Percentiles rank a stretch among this genome's conserved stretches.
These are phyloP conservation scores for Eledona agricola DNA, from an alignment of 2,888 invertebrate genomes.

Conservation along the genomic window DNA sequence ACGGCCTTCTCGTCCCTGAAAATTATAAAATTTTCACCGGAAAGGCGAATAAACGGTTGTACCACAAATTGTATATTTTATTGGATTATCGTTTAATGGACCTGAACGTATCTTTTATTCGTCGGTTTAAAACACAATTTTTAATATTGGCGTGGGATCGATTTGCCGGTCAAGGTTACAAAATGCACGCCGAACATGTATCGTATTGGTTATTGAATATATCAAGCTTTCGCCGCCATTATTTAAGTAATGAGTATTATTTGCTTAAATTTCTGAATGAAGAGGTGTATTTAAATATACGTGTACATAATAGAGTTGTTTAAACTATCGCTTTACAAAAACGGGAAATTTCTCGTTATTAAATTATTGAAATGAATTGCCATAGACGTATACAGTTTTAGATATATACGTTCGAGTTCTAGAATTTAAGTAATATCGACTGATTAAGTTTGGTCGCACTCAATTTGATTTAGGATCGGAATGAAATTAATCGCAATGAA, in stretches of 20 bases:
- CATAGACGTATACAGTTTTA: no score
- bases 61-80: conserved; percentile 27
- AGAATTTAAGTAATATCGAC: conserved; percentile 14
- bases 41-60: conserved; percentile 21
- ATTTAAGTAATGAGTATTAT: no score
- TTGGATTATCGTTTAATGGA: conserved; percentile 29
- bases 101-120: conserved; percentile 29
- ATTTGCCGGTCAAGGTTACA: conserved; percentile 30
- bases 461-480: no score
- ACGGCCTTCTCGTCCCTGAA: conserved; percentile 12
- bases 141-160: conserved; percentile 19
- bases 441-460: conserved; percentile 21
- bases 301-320: no score
- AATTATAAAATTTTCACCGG: conserved; percentile 23
- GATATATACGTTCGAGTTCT: no score
- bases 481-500: conserved; percentile 2
- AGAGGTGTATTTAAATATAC: no score
- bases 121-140: conserved; percentile 14
- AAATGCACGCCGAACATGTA: conserved; percentile 17
- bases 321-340: no score
- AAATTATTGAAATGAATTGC: no score
- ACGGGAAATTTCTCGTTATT: no score
- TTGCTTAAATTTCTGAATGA: no score
- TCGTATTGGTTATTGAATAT: no score
- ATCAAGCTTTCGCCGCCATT: no score